Base-by-base conservation (phyloP, 2,888 invertebrate genomes). In the Heliconius aoede region DNA sequence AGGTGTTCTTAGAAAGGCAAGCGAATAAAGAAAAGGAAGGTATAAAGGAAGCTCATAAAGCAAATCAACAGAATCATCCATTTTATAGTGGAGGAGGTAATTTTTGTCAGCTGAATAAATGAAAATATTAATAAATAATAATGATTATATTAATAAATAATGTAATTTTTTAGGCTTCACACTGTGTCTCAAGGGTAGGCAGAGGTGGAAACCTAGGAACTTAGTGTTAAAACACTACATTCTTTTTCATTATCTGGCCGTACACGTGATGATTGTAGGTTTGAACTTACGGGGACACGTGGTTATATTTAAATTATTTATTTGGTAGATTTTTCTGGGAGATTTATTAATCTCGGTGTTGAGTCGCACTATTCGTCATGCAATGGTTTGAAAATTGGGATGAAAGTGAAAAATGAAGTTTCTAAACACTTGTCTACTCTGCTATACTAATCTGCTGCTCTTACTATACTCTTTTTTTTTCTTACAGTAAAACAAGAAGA, bases 1-100 rank as follows among this genome's bases (percentile, higher is more conserved):
- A 95, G 95, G 95, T 96, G 64, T 96, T 96, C 86, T 95, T 95
- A 88, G 96, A 96, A 81, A 91, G 96, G 51, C 95, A 95, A 83
- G 94, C 95, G 0, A 95, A 94, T 81, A 93, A 95, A 80, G 95
- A 94, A 78, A 96, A 96, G 68, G 95, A 95, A 78, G 93, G 95
- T 28, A 88, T 95, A 8, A 95, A 95, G 75, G 95, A 95, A 82
- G 95, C 95, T 0, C 96, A 95, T 83, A 96, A 96, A 81, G 95
- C 95, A 32, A 96, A 96, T 83, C 96, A 96, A 80, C 91, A 96
- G 82, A 96, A 96, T 81, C 95, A 96, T 88, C 96, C 96, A 0
- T 93, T 96, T 82, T 94, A 94, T 78, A 93, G 93, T 30, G 91
- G 93, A 30, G 91, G 93, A 55, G 91, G 94, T 92, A 76, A n/a